Evolutionary conservation across 1,140 invertebrate genomes (phyloP).

Genomic region (Eumaeus atala): DNA sequence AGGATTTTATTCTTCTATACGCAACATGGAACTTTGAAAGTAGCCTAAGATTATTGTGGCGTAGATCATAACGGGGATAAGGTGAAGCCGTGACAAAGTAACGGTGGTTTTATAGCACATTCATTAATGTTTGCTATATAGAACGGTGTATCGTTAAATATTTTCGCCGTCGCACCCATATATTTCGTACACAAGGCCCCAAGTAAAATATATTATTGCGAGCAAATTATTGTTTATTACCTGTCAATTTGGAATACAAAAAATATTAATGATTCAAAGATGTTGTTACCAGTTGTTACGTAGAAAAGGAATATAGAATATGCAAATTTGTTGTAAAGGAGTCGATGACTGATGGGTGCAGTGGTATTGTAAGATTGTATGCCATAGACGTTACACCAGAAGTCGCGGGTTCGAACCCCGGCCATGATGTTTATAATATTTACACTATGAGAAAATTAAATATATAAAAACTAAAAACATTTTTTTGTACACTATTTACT

Average conservation of each 20-base stretch:
- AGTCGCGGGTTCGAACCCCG: no score
- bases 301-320: no score
- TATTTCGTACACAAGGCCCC: background rate
- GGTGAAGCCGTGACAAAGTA: conserved; percentile 11
- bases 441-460: no score
- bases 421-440: no score
- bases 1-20: conserved; percentile 61
- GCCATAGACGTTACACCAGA: no score
- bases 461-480: no score
- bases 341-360: no score
- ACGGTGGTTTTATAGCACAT: background rate
- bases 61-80: conserved; percentile 44
- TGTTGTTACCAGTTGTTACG: no score
- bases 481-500: no score
- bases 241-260: conserved; percentile 1
- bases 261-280: background rate
- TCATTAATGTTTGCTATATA: background rate
- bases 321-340: no score
- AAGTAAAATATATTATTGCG: conserved; percentile 1
- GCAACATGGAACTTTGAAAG: conserved; percentile 51
- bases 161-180: background rate
- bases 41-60: conserved; percentile 47
- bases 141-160: conserved; percentile 1
- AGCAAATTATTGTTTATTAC: background rate
- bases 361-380: no score